Conservation (phyloP, 2,113 vertebrate species). For the Coryphaenoides rupestris region DNA sequence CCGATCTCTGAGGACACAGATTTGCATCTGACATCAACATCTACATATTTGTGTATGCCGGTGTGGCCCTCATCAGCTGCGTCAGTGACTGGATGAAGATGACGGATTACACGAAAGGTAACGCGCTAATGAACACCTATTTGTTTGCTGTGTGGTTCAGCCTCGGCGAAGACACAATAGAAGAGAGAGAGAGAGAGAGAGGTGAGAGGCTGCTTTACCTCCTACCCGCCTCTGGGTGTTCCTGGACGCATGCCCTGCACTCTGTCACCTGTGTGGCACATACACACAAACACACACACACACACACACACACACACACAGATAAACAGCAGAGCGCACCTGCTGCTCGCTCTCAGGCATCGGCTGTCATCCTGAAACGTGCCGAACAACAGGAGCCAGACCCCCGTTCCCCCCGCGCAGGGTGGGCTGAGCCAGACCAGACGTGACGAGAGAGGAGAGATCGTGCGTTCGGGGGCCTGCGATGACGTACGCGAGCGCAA, state of each 20-base stretch:
- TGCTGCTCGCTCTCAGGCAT: constrained; percentile 31
- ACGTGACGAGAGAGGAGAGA: constrained; percentile 3
- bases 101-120: too few relatives aligned
- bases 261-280: constrained; percentile 16
- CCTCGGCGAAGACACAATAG: too few relatives aligned
- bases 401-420: too few relatives aligned
- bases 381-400: constrained; percentile 5
- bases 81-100: too few relatives aligned
- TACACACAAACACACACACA: not conserved
- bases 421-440: constrained; percentile 10
- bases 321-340: constrained; percentile 54
- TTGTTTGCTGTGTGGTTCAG: too few relatives aligned
- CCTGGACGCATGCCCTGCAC: constrained; percentile 8
- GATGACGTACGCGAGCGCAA: not conserved
- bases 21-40: not conserved
- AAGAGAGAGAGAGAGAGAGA: not conserved
- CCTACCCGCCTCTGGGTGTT: not conserved
- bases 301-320: constrained; percentile 6
- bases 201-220: constrained; percentile 29
- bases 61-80: too few relatives aligned
- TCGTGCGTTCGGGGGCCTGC: constrained; percentile 2
- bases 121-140: constrained; percentile 3
- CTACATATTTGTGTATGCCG: too few relatives aligned
- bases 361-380: constrained; percentile 20
- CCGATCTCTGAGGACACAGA: not conserved